These are phyloP conservation scores for Aegotheles bennettii DNA, from an alignment of 2,113 vertebrate genomes.

Conservation along the genomic window DNA sequence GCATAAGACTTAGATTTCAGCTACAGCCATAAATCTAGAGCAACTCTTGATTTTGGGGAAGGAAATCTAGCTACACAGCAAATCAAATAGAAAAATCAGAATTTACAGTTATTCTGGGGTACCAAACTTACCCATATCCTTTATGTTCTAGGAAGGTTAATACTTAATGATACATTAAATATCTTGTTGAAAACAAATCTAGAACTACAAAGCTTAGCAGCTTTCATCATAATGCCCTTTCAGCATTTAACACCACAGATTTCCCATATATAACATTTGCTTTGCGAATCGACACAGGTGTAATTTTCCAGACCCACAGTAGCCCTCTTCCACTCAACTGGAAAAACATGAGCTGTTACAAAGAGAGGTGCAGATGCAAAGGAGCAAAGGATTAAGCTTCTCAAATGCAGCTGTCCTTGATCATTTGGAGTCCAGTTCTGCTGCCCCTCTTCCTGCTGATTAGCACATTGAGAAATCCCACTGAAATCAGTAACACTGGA, in stretches of 20 bases:
- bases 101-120: neutral
- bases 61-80: neutral
- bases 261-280: neutral
- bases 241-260: neutral
- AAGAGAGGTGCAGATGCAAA: slow-evolving; percentile 34
- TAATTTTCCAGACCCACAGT: neutral
- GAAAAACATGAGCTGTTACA: slow-evolving; percentile 5
- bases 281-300: neutral
- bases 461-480: slow-evolving; percentile 11
- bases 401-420: slow-evolving; percentile 31
- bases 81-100: neutral
- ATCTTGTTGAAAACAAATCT: neutral
- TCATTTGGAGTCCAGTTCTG: slow-evolving; percentile 29
- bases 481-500: neutral
- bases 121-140: slow-evolving; percentile 5
- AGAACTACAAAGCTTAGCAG: neutral
- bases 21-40: neutral
- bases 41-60: neutral
- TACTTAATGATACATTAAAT: neutral
- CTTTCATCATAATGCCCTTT: neutral
- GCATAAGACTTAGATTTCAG: neutral
- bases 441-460: slow-evolving; percentile 28
- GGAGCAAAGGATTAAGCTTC: slow-evolving; percentile 39
- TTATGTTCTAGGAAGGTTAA: slow-evolving; percentile 16
- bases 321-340: neutral